A percentile compares a stretch with the other conserved stretches of the same genome.
phyloP scores from a whole-genome alignment of 2,797 vertebrate species.

The Hozukius guyotensis region DNA sequence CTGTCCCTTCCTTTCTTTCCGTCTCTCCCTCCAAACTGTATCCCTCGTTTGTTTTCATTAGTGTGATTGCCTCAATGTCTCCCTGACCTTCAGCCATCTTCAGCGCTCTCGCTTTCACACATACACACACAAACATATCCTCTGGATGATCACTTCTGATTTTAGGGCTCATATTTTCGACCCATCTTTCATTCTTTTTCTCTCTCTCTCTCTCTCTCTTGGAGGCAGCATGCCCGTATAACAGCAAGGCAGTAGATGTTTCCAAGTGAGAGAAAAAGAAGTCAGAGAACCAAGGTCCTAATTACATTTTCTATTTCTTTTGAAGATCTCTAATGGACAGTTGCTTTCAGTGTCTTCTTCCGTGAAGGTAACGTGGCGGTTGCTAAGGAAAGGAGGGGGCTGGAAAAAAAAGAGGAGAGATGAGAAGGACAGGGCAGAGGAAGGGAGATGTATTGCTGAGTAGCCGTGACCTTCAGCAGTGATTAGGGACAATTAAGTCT shows the following conservation, averaged over 20 bases:
- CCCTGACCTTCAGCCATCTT: constrained; percentile 83
- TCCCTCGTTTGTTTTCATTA: constrained; percentile 89
- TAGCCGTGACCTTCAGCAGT: constrained; percentile 74
- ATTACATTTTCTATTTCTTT: constrained; percentile 32
- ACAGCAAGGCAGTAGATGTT: constrained; percentile 21
- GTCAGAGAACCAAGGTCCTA: not conserved
- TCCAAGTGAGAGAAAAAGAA: not conserved
- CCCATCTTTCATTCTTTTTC: constrained; percentile 31
- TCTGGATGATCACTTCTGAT: constrained; percentile 68
- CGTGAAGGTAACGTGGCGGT: not conserved
- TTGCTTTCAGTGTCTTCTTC: not conserved
- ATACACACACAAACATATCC: constrained; percentile 33
- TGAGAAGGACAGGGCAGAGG: constrained; percentile 44
- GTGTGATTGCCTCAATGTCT: constrained; percentile 85
- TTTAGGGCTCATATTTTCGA: constrained; percentile 61
- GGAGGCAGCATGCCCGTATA: not conserved
- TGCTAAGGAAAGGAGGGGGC: not conserved
- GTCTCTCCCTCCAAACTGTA: constrained; percentile 55
- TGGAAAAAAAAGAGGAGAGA: not conserved
- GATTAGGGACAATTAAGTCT: constrained; percentile 78
- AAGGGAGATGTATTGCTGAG: constrained; percentile 61
- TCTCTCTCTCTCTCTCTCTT: not conserved
- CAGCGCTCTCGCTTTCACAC: constrained; percentile 2
- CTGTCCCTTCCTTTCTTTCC: constrained; percentile 37
- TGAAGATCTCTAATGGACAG: constrained; percentile 34